Conservation (phyloP, 2,797 vertebrate genomes). For the Tolypeutes matacus region DNA sequence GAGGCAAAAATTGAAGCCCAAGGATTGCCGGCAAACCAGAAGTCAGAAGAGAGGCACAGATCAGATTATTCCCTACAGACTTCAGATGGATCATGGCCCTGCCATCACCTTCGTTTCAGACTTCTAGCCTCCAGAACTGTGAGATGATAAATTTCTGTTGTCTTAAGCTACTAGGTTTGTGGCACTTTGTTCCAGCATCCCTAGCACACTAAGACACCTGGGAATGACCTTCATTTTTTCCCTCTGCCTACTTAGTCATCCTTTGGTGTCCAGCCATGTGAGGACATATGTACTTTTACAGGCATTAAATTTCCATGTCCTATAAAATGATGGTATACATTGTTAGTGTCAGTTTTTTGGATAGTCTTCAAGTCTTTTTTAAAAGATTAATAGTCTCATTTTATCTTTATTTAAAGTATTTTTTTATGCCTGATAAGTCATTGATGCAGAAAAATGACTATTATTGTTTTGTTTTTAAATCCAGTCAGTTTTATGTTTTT, state of each 20-base stretch:
- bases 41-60: too few species aligned
- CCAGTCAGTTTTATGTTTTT: background rate
- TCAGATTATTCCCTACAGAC: too few species aligned
- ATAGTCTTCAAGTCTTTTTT: background rate
- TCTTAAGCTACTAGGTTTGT: too few species aligned
- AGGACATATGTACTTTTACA: background rate
- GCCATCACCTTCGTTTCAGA: too few species aligned
- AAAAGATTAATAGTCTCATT: constrained; percentile 20
- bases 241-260: background rate
- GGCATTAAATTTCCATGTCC: background rate
- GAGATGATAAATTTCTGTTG: too few species aligned
- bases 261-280: background rate
- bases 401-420: background rate
- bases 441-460: background rate
- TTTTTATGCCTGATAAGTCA: background rate
- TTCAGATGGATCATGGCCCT: too few species aligned
- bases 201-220: background rate
- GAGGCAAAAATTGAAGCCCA: too few species aligned
- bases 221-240: background rate
- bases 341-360: background rate
- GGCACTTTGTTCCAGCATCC: too few species aligned
- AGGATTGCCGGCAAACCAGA: too few species aligned
- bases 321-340: background rate
- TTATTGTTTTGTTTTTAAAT: background rate
- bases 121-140: too few species aligned